Conservation (phyloP, 2,113 vertebrate genomes). For the Syngnathus floridae region DNA sequence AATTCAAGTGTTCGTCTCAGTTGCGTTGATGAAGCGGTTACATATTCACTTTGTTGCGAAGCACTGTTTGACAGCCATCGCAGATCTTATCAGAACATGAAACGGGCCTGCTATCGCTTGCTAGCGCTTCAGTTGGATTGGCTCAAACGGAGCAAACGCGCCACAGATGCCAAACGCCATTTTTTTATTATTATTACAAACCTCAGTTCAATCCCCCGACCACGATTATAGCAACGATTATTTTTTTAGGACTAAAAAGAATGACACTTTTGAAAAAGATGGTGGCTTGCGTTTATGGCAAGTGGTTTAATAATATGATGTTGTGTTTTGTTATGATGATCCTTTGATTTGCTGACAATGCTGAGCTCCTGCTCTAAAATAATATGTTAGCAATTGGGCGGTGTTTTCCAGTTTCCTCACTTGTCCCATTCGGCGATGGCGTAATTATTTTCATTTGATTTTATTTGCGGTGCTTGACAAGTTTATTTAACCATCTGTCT, state of each 20-base stretch:
- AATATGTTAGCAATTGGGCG: background rate
- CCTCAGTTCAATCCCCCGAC: background rate
- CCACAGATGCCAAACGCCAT: background rate
- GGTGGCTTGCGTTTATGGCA: background rate
- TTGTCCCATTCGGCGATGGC: background rate
- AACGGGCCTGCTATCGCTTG: background rate
- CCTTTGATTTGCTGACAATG: background rate
- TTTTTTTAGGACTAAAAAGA: background rate
- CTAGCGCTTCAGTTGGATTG: background rate
- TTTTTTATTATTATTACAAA: constrained; percentile 1
- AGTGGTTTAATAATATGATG: background rate
- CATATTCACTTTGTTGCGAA: constrained; percentile 43
- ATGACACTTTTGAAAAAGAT: background rate
- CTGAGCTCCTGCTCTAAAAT: background rate
- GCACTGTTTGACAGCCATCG: constrained; percentile 3
- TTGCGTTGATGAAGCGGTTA: constrained; percentile 48
- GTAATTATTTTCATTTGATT: background rate
- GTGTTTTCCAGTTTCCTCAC: background rate
- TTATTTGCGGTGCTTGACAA: background rate
- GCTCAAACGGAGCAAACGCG: background rate
- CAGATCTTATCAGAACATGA: background rate
- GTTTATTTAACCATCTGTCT: background rate
- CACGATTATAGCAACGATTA: background rate
- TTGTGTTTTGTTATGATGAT: background rate
- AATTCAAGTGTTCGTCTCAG: constrained; percentile 23